These are phyloP conservation scores for Aphelenchoides bicaudatus DNA, from an alignment of 2,888 invertebrate genomes.

Conservation along the genomic window DNA sequence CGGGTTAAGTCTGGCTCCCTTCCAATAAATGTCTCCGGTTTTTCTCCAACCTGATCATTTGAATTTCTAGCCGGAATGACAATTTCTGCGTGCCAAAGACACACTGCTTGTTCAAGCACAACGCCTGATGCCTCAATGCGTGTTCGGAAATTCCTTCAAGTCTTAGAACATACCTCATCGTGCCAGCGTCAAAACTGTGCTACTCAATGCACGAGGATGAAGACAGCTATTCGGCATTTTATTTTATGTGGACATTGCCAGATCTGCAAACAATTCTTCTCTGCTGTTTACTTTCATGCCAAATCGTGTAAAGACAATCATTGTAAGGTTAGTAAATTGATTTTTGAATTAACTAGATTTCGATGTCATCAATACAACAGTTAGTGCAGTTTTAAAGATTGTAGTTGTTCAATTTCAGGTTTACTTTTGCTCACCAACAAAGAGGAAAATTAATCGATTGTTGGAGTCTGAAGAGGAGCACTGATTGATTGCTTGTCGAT, in stretches of 20 bases:
- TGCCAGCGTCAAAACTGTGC: neutral
- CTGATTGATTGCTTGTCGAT: neutral
- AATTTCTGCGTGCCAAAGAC: too few relatives aligned
- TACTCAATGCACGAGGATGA: neutral
- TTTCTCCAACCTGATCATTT: too few relatives aligned
- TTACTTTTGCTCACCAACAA: neutral
- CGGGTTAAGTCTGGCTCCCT: too few relatives aligned
- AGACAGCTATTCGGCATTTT: neutral
- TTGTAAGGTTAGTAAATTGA: neutral
- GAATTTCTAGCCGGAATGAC: too few relatives aligned
- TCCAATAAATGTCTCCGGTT: too few relatives aligned
- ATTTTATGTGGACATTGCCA: neutral
- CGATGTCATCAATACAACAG: too few relatives aligned
- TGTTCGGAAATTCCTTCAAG: neutral
- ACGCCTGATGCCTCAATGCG: too few relatives aligned
- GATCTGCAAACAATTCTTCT: constrained; percentile 7
- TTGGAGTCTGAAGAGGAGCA: constrained; percentile 1
- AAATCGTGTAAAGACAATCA: neutral
- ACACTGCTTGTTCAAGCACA: too few relatives aligned
- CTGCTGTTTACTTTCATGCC: constrained; percentile 3
- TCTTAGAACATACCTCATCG: neutral
- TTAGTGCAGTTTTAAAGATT: too few relatives aligned
- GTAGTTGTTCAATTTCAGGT: neutral
- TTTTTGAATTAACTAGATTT: too few relatives aligned
- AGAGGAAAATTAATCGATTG: neutral